Percentiles rank a stretch among this genome's conserved stretches.
phyloP scores from a whole-genome alignment of 2,888 invertebrate species.

The Nymphalis polychloros region DNA sequence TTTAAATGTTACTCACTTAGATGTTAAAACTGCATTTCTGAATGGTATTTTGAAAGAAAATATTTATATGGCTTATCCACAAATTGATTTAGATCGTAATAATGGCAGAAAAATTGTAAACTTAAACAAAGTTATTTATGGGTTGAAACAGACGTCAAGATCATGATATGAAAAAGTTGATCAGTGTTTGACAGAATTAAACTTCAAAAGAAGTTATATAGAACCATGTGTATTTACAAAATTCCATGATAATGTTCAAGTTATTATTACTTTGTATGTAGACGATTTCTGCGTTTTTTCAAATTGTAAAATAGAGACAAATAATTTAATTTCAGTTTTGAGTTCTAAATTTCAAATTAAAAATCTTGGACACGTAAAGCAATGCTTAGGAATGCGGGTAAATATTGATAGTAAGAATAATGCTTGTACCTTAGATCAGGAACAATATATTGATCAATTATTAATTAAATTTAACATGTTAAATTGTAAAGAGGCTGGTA shows the following conservation, averaged over 20 bases:
- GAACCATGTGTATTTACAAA: constrained; percentile 28
- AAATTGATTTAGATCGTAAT: too few species aligned
- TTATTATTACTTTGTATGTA: constrained; percentile 30
- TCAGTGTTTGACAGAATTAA: constrained; percentile 28
- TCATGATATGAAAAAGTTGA: constrained; percentile 21
- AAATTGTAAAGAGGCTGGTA: constrained; percentile 13
- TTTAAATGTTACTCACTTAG: too few species aligned
- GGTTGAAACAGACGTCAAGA: constrained; percentile 36
- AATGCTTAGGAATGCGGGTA: constrained; percentile 19
- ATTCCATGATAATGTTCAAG: constrained; percentile 24
- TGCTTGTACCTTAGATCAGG: constrained; percentile 19
- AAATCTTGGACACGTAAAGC: constrained; percentile 18
- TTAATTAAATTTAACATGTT: constrained; percentile 19
- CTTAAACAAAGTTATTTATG: constrained; percentile 36
- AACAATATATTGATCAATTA: constrained; percentile 11
- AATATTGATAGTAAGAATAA: constrained; percentile 9
- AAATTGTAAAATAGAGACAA: constrained; percentile 13
- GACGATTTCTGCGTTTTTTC: constrained; percentile 35
- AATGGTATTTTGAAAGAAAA: too few species aligned
- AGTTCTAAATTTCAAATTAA: constrained; percentile 20
- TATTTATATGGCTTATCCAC: too few species aligned
- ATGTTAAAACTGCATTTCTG: too few species aligned
- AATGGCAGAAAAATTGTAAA: background rate
- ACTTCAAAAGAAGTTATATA: constrained; percentile 30
- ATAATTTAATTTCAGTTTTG: constrained; percentile 5